These are phyloP conservation scores for human DNA, from an alignment of 2,113 vertebrate genomes.

Conservation along the genomic window DNA sequence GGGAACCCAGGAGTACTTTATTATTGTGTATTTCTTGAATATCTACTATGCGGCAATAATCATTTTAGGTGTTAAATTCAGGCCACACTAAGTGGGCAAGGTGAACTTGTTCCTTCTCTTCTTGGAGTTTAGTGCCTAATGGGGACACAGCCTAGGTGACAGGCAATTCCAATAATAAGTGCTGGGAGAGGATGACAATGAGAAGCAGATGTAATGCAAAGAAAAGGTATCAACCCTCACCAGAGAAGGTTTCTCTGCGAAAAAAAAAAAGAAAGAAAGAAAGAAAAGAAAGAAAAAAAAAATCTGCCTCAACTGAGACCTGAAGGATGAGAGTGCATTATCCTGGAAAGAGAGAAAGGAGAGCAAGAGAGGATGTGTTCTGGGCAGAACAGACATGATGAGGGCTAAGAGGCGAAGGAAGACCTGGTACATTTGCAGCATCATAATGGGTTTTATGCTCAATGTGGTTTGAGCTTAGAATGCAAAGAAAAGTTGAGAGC, in stretches of 20 bases:
- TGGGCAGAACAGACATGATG: rapidly evolving
- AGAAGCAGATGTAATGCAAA: neutral
- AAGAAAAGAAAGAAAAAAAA: too few relatives aligned
- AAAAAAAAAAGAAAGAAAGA: neutral
- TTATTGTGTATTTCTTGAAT: neutral
- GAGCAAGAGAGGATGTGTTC: neutral
- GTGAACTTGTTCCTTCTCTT: neutral
- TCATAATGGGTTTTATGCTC: neutral
- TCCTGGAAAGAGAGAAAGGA: neutral
- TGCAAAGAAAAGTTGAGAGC: neutral
- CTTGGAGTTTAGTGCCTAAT: neutral
- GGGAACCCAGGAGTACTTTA: neutral
- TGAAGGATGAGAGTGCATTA: neutral
- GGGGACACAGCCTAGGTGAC: neutral
- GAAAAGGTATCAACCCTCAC: neutral
- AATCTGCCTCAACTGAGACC: neutral
- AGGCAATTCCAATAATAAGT: neutral
- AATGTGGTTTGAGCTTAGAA: neutral
- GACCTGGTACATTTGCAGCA: neutral
- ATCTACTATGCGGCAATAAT: neutral
- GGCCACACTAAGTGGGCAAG: neutral
- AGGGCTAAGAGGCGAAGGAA: neutral
- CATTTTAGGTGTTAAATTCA: neutral
- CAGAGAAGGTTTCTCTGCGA: neutral
- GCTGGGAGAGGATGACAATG: neutral